These are phyloP conservation scores for Hipposideros larvatus DNA, from an alignment of 2,797 vertebrate genomes.

Conservation along the genomic window DNA sequence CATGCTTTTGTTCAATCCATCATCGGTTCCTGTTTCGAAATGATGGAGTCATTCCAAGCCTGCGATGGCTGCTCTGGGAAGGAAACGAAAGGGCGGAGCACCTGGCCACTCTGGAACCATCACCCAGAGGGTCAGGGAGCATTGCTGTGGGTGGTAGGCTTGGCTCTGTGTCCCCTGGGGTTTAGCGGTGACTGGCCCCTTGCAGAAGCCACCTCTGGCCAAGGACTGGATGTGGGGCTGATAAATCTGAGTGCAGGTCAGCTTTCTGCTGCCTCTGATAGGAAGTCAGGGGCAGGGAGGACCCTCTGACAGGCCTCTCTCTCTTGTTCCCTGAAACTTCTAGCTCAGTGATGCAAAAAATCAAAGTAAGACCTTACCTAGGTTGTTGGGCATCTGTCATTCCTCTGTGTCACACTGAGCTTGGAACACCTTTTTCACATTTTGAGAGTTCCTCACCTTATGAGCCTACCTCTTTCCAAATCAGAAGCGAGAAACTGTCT, in stretches of 20 bases:
- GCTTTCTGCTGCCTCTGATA: not conserved
- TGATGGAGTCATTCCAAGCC: not conserved
- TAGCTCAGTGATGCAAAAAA: not conserved
- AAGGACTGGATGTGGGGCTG: not conserved
- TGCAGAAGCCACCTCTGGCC: not conserved
- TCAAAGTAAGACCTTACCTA: not conserved
- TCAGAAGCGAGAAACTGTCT: not conserved
- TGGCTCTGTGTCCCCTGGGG: accelerated
- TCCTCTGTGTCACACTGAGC: not conserved
- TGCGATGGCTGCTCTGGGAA: not conserved
- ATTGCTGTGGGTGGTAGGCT: not conserved
- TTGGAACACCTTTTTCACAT: not conserved
- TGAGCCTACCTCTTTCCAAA: not conserved
- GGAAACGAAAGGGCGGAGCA: not conserved
- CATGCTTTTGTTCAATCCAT: not conserved
- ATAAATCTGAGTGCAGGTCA: not conserved
- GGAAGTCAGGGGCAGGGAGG: not conserved
- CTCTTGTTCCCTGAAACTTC: not conserved
- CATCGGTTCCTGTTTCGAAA: not conserved
- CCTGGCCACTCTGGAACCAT: not conserved
- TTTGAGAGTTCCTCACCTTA: not conserved
- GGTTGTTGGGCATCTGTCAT: not conserved
- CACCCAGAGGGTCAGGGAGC: not conserved
- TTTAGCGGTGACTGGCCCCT: not conserved
- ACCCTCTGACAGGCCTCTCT: not conserved